Evolutionary conservation across 2,797 vertebrate genomes (phyloP), one percentile per base, ranked within the genome.

Genomic region (Neosalanx taihuensis): DNA sequence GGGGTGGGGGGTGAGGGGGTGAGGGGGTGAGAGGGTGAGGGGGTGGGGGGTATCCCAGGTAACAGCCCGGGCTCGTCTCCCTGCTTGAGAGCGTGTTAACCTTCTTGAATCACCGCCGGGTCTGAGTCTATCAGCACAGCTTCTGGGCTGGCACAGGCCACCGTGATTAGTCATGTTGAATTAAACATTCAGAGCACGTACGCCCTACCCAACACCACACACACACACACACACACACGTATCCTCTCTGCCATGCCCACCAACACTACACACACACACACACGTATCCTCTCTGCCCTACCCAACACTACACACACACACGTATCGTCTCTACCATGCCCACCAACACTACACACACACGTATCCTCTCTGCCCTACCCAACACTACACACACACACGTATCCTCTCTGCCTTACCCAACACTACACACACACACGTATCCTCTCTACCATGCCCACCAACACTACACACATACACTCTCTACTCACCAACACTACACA

Each of bases 111-210:
- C 1, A 41, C 35, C 12, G 37, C 37, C 3, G 37, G 37, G 9
- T 2, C 10, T 86, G 87, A 91, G 89, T 88, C 88, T 91, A 90
- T 92, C 89, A 92, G 87, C 78, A 81, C 76, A 80, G 84, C 85
- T 87, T 84, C 87, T 83, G 82, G 85, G 79, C 85, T 91, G 91
- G 90, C 92, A 93, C 84, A 80, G 83, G 86, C 88, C 86, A 83
- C 87, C 87, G 82, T 91, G 91, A 93, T 92, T 93, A 92, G 91
- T 92, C 91, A 94, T 92, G 92, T 91, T 91, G 90, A 92, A 93
- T 93, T 92, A 93, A 92, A 90, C 84, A 92, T 90, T 87, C 88
- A 85, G 88, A 90, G 84, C 85, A 90, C 90, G 87, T 85, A 81
- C 80, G 77, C 87, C 83, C 89, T 90, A 85, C 73, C 83, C 82